Evolutionary conservation across 2,113 vertebrate genomes (phyloP), one percentile per base, ranked within the genome.

Genomic region (Cinclus cinclus): DNA sequence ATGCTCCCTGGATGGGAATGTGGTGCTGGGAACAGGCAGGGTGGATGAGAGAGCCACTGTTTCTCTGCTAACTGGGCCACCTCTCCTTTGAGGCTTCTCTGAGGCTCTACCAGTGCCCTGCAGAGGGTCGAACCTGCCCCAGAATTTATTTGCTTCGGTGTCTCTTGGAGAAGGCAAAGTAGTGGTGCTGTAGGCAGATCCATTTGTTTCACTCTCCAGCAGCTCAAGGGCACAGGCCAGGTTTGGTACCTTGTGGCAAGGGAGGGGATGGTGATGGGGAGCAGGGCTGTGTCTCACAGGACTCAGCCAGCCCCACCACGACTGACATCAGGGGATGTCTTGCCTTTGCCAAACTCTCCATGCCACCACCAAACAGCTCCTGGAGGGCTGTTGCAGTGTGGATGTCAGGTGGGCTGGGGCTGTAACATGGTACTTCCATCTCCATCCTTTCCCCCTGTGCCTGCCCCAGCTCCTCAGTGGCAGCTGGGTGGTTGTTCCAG

Each of bases 401-500:
- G 21, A 9, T 82, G 50, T 50, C 50, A 78, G 65, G 35, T 68
- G 63, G 46, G 73, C 53, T 23, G 6, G 52, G 76, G 16, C 68
- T 67, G 47, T 83, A 42, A 13, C 64, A 42, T 0, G 0, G 49
- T 4, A 24, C 46, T 35, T 64, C 59, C 69, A 9, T 46, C 39
- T 58, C 62, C 73, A 8, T 68, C 44, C 41, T 47, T 35, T 5
- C 4, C 22, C 6, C 4, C 23, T 0, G 0, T 28, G 22, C 55
- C 56, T 79, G 24, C 35, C 58, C 17, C 35, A 63, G 60, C 49
- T 77, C 49, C 88, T 44, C 0, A n/a, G 37, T 35, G 53, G 50
- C 56, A 82, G 50, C 60, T 39, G 30, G 13, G 28, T 47, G 44
- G 5, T 64, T 12, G 24, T 65, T 90, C 60, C 33, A 77, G 30